Conservation (phyloP, 35 echinoderm and acorn worm species). For the Stichopus chloronotus region DNA sequence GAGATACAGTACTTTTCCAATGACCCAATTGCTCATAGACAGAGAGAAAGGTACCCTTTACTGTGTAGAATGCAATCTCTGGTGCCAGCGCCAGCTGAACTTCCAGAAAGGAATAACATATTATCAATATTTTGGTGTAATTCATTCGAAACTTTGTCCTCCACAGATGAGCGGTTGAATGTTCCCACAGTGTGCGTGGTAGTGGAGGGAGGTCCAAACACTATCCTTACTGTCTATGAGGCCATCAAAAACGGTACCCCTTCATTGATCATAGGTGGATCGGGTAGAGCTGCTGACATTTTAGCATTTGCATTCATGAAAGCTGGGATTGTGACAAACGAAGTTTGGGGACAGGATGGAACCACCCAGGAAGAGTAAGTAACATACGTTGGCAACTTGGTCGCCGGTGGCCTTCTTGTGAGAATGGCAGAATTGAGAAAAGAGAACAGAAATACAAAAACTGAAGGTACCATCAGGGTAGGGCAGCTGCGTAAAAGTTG, state of each 20-base stretch:
- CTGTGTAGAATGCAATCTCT: too few relatives aligned
- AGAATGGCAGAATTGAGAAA: not conserved
- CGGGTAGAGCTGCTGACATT: constrained; percentile 95
- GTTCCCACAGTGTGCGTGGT: constrained; percentile 91
- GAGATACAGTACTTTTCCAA: too few relatives aligned
- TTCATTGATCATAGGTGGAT: constrained; percentile 90
- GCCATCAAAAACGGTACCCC: constrained; percentile 94
- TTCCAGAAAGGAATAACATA: too few relatives aligned
- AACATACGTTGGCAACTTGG: not conserved
- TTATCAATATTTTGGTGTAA: too few relatives aligned
- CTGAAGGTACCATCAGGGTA: not conserved
- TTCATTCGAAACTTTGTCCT: not conserved
- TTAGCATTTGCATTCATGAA: constrained; percentile 86
- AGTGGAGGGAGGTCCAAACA: constrained; percentile 92
- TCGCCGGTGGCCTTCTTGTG: not conserved
- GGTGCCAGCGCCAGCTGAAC: too few relatives aligned
- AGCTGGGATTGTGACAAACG: constrained; percentile 43
- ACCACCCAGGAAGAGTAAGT: constrained; percentile 67
- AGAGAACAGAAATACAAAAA: too few relatives aligned
- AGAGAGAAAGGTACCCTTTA: too few relatives aligned
- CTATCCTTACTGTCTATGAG: constrained; percentile 81
- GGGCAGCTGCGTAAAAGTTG: too few relatives aligned
- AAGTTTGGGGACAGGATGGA: constrained; percentile 40
- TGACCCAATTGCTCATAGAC: too few relatives aligned
- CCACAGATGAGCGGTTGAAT: constrained; percentile 52